phyloP scores from a whole-genome alignment of 1,140 invertebrate species.

The Magallana gigas region DNA sequence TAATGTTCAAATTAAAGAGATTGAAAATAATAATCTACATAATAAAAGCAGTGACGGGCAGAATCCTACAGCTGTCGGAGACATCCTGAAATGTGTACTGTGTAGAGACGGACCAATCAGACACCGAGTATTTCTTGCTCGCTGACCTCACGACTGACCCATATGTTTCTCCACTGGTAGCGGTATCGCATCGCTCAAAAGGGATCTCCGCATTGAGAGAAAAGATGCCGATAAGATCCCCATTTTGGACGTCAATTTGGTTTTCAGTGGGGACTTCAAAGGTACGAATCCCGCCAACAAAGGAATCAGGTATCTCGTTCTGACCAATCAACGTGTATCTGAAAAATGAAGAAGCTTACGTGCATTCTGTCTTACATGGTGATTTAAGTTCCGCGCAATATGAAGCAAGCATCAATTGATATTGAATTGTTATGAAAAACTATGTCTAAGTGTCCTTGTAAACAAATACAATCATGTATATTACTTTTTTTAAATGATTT shows the following conservation, averaged over 20 bases:
- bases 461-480: no score
- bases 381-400: no score
- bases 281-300: not conserved
- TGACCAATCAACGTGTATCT: not conserved
- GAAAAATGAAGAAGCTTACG: no score
- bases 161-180: not conserved
- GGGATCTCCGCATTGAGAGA: not conserved
- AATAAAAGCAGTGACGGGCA: conserved; percentile 5
- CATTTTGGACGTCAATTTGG: not conserved
- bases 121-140: not conserved
- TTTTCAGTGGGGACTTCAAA: not conserved
- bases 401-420: no score
- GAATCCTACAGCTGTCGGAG: not conserved
- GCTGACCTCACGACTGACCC: not conserved
- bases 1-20: no score
- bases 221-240: not conserved
- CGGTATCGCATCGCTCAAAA: not conserved
- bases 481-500: no score
- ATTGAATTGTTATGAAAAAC: no score
- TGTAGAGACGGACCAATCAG: not conserved
- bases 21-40: not conserved
- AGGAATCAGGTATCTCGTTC: not conserved
- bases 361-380: no score
- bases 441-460: no score
- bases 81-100: not conserved